A percentile compares a stretch with the other conserved stretches of the same genome.
Evolutionary conservation across 30 jellyfish, hydroid and myxozoan species (phyloP).

Genomic region (Chrysaora quinquecirrha): DNA sequence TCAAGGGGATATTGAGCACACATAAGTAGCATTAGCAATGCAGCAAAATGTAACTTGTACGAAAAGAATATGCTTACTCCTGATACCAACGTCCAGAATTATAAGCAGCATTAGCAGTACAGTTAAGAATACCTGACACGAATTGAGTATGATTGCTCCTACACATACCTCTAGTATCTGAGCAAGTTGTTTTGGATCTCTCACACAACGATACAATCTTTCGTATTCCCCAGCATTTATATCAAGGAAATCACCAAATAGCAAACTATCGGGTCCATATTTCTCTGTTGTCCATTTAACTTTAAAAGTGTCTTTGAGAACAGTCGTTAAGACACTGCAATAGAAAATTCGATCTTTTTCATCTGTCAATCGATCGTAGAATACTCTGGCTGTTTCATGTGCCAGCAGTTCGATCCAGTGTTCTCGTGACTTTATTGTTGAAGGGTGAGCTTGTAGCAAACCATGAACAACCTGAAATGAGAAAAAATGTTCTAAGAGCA

Average conservation of each 20-base stretch:
- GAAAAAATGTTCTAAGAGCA: too few species aligned
- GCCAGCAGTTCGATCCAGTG: conserved; percentile 79
- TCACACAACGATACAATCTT: conserved; percentile 63
- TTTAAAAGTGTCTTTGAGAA: conserved; percentile 62
- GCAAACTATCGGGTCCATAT: conserved; percentile 45
- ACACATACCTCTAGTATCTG: conserved; percentile 87
- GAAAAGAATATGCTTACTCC: too few species aligned
- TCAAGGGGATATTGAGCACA: too few species aligned
- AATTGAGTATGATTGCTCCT: too few species aligned
- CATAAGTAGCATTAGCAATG: too few species aligned
- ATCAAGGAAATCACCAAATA: conserved; percentile 87
- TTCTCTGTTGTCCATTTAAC: conserved; percentile 73
- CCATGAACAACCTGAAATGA: conserved; percentile 68
- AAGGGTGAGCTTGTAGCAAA: conserved; percentile 70
- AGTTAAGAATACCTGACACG: too few species aligned
- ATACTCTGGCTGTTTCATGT: conserved; percentile 78
- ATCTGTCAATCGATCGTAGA: conserved; percentile 77
- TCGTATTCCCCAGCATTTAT: conserved; percentile 56
- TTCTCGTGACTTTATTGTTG: conserved; percentile 67
- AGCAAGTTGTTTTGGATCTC: conserved; percentile 64
- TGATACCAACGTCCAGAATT: too few species aligned
- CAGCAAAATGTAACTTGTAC: too few species aligned
- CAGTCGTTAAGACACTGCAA: conserved; percentile 49
- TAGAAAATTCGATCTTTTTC: conserved; percentile 63
- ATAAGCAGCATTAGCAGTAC: too few species aligned